These are phyloP conservation scores for Nephrotoma appendiculata DNA, from an alignment of 2,888 invertebrate genomes.

Conservation along the genomic window DNA sequence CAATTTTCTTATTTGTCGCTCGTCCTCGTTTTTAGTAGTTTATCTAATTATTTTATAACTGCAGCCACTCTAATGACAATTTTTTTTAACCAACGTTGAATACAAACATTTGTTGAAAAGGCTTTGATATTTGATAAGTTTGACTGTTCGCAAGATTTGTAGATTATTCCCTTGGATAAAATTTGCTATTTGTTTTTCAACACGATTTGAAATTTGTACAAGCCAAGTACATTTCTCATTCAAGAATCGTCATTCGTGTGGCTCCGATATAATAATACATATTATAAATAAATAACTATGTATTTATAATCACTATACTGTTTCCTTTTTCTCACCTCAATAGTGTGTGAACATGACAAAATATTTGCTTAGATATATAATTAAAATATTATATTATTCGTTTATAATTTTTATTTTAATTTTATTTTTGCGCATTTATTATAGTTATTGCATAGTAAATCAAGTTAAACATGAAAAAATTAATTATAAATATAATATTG, in stretches of 20 bases:
- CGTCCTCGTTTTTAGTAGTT: background rate
- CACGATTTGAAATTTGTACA: no score
- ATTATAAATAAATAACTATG: background rate
- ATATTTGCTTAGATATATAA: background rate
- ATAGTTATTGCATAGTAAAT: background rate
- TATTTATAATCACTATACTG: background rate
- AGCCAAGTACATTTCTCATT: no score
- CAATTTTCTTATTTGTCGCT: background rate
- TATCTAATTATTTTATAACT: background rate
- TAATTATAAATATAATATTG: background rate
- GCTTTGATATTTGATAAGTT: no score
- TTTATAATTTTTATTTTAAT: background rate
- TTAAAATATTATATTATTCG: background rate
- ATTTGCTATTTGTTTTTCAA: no score
- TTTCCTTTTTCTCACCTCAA: background rate
- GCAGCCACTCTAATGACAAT: no score
- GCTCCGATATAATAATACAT: no score
- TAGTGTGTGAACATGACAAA: background rate
- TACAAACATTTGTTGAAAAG: no score
- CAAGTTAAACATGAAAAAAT: background rate
- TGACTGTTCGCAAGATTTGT: no score
- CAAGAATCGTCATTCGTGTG: no score
- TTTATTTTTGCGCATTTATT: background rate
- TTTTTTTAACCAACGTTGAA: no score
- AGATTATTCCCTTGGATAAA: no score